These are phyloP conservation scores for Drosophila hamatofila DNA, from an alignment of 2,888 invertebrate species.

Conservation along the genomic window DNA sequence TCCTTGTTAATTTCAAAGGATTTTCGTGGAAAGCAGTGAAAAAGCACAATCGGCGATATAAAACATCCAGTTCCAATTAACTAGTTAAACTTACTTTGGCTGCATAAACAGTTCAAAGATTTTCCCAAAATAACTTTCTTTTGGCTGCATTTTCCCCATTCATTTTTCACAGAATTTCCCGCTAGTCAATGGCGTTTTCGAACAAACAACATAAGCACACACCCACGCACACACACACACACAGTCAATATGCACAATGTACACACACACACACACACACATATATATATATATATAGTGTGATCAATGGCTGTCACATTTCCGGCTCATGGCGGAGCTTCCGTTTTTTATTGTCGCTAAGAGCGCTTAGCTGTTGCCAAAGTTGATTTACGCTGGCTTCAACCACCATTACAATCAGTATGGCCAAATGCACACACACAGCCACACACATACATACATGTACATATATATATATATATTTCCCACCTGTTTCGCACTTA, in stretches of 20 bases:
- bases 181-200: neutral
- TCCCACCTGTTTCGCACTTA: constrained; percentile 49
- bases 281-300: constrained; percentile 13
- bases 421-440: constrained; percentile 1
- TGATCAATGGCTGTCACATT: constrained; percentile 70
- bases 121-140: neutral
- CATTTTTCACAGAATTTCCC: neutral
- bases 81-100: neutral
- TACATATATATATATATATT: constrained; percentile 12
- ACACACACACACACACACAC: constrained; percentile 16
- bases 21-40: neutral
- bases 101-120: neutral
- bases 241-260: too few species aligned
- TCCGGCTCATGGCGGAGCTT: constrained; percentile 62
- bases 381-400: constrained; percentile 56
- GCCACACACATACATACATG: constrained; percentile 13
- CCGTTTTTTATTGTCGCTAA: constrained; percentile 46
- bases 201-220: neutral
- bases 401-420: constrained; percentile 19
- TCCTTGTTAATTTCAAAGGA: neutral
- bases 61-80: neutral
- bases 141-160: neutral
- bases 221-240: too few species aligned
- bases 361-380: constrained; percentile 19
- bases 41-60: neutral